Evolutionary conservation across 2,113 vertebrate species (phyloP), one percentile per base, ranked within the genome.

Genomic region (Cottus gobio): DNA sequence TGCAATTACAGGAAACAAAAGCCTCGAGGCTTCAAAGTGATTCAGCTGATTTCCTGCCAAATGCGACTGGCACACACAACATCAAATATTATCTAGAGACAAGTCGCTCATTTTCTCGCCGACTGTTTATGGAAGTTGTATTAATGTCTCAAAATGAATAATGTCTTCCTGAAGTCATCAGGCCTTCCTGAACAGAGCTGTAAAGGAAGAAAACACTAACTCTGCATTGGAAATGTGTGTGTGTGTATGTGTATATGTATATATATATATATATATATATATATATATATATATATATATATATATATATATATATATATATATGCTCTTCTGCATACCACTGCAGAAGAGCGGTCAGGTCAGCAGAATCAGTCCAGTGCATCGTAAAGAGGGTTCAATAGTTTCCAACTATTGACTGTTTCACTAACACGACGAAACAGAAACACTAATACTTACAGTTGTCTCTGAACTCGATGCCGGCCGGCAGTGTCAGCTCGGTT

Each of bases 391-490:
- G 46, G 18, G 62, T 66, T 93, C 91, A 76, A 92, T 91, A 90
- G 54, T 93, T 93, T 93, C 92, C 90, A 87, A 62, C 57, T 56
- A 89, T 88, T 62, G 90, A 92, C 64, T 3, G 70, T 5, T 72
- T 66, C 61, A 52, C 26, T 13, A 34, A 82, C 52, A 85, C 63
- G 11, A 6, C 31, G 22, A 30, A 44, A 15, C 31, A 54, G 50
- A 44, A 44, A 22, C 7, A 24, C 5, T 20, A 3, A 37, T 89
- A 97, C 98, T 98, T 84, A 99, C 98, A 96, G 80, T 96, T 98
- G 90, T 99, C 98, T 93, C 97, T 95, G 95, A 99, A 99, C 92
- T 99, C 97, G 70, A 99, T 96, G 93, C 97, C 96, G 70, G 98
- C 98, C 62, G 98, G 98, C 78, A 99, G 90, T 26, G 94, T 95